Conservation (phyloP, 2,888 invertebrate genomes). For the Willowsia nigromaculata region DNA sequence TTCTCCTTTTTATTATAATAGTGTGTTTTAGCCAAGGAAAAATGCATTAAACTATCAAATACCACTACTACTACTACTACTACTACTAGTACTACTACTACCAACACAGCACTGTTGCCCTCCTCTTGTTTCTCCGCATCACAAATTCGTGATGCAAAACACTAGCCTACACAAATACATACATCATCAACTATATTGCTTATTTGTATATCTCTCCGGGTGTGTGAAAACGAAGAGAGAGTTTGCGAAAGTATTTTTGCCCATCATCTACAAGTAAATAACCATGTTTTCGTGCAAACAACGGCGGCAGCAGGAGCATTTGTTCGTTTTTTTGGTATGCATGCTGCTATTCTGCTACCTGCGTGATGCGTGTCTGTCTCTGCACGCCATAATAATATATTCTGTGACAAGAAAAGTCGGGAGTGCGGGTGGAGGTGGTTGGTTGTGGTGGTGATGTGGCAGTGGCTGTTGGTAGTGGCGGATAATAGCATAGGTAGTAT, state of each 20-base stretch:
- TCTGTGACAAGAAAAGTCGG: constrained; percentile 33
- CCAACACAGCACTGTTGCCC: background rate
- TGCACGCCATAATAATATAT: constrained; percentile 36
- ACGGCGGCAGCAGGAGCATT: background rate
- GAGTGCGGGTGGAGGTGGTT: constrained; percentile 12
- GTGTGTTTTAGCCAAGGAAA: background rate
- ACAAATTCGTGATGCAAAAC: background rate
- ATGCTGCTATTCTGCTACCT: background rate
- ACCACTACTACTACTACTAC: background rate
- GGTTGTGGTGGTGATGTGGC: constrained; percentile 29
- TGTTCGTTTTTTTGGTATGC: background rate
- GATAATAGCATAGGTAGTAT: background rate
- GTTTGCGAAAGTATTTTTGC: constrained; percentile 6
- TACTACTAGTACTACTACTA: background rate
- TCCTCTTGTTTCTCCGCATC: background rate
- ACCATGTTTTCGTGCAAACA: background rate
- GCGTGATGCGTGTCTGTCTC: constrained; percentile 46
- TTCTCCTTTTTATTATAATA: background rate
- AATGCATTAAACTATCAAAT: background rate
- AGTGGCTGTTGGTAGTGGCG: constrained; percentile 12
- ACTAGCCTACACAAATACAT: background rate
- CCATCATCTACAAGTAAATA: constrained; percentile 20
- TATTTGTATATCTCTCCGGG: background rate
- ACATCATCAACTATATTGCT: background rate
- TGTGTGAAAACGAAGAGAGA: background rate